A percentile compares a stretch with the other conserved stretches of the same genome.
These are phyloP conservation scores for Uromys caudimaculatus DNA, from an alignment of 2,797 vertebrate species.

Conservation along the genomic window DNA sequence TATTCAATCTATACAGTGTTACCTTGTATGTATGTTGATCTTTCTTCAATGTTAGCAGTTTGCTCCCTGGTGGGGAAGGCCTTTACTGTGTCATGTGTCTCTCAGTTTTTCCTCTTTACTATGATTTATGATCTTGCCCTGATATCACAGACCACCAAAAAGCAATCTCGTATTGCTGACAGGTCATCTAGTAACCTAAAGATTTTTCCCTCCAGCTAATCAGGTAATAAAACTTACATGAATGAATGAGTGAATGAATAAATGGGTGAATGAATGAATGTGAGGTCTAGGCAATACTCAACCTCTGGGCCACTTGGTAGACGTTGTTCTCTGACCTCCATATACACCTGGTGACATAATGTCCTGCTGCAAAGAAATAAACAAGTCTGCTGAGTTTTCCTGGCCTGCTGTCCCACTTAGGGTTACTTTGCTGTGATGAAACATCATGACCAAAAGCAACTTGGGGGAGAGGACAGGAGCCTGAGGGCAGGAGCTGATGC, in stretches of 20 bases:
- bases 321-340: not conserved
- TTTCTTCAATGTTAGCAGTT: not conserved
- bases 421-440: not conserved
- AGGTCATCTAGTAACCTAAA: not conserved
- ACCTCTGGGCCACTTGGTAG: not conserved
- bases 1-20: accelerated
- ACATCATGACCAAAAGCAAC: not conserved
- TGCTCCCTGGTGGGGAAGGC: not conserved
- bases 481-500: not conserved
- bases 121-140: not conserved
- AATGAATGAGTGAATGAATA: not conserved
- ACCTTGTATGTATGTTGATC: too few species aligned
- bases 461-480: not conserved
- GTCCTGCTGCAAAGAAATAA: not conserved
- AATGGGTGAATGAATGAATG: not conserved
- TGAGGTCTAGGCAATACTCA: not conserved
- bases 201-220: not conserved
- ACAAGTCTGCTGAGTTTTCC: not conserved
- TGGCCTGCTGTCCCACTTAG: not conserved
- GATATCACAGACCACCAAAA: not conserved
- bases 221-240: not conserved
- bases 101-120: not conserved
- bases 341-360: not conserved
- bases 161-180: not conserved
- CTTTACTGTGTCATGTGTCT: not conserved